Base-by-base conservation (phyloP, 2,113 vertebrate species). In the Opisthocomus hoazin region DNA sequence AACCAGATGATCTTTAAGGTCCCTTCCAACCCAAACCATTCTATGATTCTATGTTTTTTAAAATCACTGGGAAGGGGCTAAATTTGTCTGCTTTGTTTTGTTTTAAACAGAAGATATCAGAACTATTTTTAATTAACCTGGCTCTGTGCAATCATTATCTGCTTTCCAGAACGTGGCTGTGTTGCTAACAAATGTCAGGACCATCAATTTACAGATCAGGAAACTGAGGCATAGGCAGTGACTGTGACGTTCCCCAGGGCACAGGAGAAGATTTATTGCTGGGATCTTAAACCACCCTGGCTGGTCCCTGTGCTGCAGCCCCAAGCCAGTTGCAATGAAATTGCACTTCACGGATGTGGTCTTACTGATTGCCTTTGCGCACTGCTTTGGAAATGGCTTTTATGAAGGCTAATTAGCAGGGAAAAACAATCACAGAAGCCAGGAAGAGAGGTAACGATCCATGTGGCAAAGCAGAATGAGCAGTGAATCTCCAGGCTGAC, bases 1-100 rank as follows among this genome's bases (percentile, higher is more conserved):
- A n/a, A n/a, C n/a, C n/a, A n/a, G n/a, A n/a, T n/a, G n/a, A n/a
- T n/a, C n/a, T n/a, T n/a, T n/a, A n/a, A n/a, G n/a, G n/a, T n/a
- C n/a, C n/a, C n/a, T n/a, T n/a, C n/a, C n/a, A n/a, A n/a, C n/a
- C n/a, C n/a, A n/a, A n/a, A n/a, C n/a, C n/a, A n/a, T n/a, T n/a
- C n/a, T n/a, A n/a, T n/a, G n/a, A n/a, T n/a, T n/a, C n/a, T n/a
- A 5, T 30, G 1, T 10, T 19, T 58, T 45, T 45, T 26, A 2
- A 9, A 23, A n/a, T 61, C 23, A 12, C 5, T 48, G 20, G 15
- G 63, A 63, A 77, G 24, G 4, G 8, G 12, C 5, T 73, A 39
- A 84, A 37, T 63, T 37, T 26, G 6, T 7, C 57, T 56, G 26
- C 9, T 88, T 68, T 60, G 5, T 21, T 60, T 57, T 56, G 9